A percentile compares a stretch with the other conserved stretches of the same genome.
These are phyloP conservation scores for Pluvialis apricaria DNA, from an alignment of 2,113 vertebrate genomes.

Conservation along the genomic window DNA sequence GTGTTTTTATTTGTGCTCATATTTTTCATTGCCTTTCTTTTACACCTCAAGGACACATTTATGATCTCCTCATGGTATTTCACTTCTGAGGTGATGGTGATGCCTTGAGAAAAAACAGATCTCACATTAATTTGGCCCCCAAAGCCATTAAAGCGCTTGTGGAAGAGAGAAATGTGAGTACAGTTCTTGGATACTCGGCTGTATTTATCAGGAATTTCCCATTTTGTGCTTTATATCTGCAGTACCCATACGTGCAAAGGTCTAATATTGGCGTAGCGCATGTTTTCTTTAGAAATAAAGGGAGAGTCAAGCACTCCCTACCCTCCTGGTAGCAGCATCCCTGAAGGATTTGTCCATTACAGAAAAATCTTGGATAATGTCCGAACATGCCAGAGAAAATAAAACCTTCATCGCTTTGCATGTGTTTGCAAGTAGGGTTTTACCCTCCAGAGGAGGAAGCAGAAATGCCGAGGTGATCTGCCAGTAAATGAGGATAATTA, in stretches of 20 bases:
- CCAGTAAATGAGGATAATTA: neutral
- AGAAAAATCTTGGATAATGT: neutral
- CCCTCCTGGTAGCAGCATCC: neutral
- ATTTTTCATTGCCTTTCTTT: constrained; percentile 48
- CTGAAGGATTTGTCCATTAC: neutral
- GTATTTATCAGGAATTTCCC: neutral
- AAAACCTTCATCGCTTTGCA: neutral
- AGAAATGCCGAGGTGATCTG: neutral
- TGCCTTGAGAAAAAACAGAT: constrained; percentile 47
- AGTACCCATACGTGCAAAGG: neutral
- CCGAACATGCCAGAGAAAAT: neutral
- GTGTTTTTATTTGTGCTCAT: constrained; percentile 39
- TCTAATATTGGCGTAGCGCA: neutral
- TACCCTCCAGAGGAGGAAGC: neutral
- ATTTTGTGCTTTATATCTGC: neutral
- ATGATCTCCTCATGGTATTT: constrained; percentile 28
- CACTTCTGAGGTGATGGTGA: constrained; percentile 17
- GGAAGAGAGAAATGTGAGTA: neutral
- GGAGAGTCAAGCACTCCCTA: neutral
- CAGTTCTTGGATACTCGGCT: neutral
- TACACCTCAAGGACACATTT: constrained; percentile 43
- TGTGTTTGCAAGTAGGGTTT: neutral
- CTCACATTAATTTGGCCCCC: constrained; percentile 5
- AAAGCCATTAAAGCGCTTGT: neutral
- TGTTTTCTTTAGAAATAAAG: neutral